These are phyloP conservation scores for Rhinella marina DNA, from an alignment of 2,797 vertebrate species.

Conservation along the genomic window DNA sequence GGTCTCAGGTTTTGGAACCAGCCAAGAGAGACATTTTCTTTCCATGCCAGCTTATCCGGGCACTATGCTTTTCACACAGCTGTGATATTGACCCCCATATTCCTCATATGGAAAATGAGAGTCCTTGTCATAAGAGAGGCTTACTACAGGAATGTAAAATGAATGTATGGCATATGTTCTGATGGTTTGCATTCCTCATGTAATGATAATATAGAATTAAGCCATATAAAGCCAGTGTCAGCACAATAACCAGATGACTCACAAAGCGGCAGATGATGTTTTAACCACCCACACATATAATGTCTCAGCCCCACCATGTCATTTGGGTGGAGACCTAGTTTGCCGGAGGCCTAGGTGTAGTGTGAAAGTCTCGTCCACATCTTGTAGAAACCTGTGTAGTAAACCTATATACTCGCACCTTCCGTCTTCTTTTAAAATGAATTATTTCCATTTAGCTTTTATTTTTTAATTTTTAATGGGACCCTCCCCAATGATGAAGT, in stretches of 20 bases:
- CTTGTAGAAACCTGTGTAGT: slow-evolving; percentile 45
- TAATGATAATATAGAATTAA: not conserved
- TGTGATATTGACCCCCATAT: not conserved
- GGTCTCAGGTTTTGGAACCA: too few species aligned
- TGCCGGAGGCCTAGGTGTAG: slow-evolving; percentile 33
- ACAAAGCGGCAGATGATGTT: not conserved
- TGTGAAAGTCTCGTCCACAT: not conserved
- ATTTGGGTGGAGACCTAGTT: slow-evolving; percentile 34
- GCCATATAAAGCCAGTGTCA: slow-evolving; percentile 24
- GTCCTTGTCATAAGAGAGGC: not conserved
- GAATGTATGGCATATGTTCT: not conserved
- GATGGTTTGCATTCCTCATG: not conserved
- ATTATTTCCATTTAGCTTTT: too few species aligned
- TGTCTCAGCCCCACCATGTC: not conserved
- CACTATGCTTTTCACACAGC: not conserved
- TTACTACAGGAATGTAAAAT: not conserved
- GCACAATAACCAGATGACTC: slow-evolving; percentile 38
- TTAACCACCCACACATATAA: not conserved
- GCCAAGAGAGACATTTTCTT: too few species aligned
- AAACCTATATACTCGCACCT: not conserved
- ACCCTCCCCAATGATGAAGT: too few species aligned
- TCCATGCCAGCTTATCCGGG: not conserved
- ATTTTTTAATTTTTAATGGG: too few species aligned
- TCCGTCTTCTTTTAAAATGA: too few species aligned
- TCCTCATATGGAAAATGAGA: not conserved